Conservation (phyloP, 2,888 invertebrate species). For the Phortica magna region DNA sequence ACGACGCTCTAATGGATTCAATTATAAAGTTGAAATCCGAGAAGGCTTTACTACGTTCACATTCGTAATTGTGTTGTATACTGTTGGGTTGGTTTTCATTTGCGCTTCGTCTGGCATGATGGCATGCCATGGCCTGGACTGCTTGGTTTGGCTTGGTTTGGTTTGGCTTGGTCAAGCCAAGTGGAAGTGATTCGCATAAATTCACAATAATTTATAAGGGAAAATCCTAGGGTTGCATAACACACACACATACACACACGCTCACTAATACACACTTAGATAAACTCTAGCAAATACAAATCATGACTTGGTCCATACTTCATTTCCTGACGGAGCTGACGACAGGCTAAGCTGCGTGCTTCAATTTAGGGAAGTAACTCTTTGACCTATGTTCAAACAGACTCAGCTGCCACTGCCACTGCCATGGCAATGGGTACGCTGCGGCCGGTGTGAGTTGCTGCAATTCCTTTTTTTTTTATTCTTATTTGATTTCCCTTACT, state of each 20-base stretch:
- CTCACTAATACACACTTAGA: background rate
- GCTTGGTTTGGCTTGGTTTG: conserved; percentile 19
- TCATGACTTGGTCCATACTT: conserved; percentile 38
- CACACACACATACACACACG: conserved; percentile 31
- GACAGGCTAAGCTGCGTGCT: conserved; percentile 14
- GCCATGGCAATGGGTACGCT: conserved; percentile 30
- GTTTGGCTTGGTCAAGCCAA: conserved; percentile 57
- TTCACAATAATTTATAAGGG: conserved; percentile 72
- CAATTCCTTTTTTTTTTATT: conserved; percentile 64
- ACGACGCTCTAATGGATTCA: conserved; percentile 65
- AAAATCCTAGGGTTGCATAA: conserved; percentile 62
- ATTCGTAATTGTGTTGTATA: background rate
- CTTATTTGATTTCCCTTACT: conserved; percentile 69
- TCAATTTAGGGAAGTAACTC: conserved; percentile 33
- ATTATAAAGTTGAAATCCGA: conserved; percentile 70
- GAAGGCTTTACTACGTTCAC: conserved; percentile 52
- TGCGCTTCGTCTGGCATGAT: conserved; percentile 19
- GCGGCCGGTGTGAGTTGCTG: conserved; percentile 5
- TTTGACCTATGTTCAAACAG: conserved; percentile 47
- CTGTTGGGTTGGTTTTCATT: background rate
- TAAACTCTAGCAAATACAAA: background rate
- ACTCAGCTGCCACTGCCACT: conserved; percentile 19
- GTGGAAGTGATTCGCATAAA: conserved; percentile 72
- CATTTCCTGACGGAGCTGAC: conserved; percentile 40
- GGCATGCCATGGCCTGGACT: conserved; percentile 36